Conservation (phyloP, 2,113 vertebrate genomes). For the Phaethon lepturus region DNA sequence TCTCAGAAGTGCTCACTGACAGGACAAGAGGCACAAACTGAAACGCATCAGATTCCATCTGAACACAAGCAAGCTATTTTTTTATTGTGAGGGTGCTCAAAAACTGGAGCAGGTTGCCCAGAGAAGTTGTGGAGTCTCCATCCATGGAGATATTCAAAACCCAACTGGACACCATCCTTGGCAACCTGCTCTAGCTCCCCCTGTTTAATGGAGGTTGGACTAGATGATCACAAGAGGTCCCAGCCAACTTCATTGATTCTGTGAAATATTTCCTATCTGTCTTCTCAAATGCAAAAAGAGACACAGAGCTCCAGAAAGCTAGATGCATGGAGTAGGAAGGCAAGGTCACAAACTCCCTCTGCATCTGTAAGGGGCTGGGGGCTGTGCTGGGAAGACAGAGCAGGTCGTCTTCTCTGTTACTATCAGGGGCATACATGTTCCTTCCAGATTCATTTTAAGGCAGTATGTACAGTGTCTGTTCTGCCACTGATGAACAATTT, state of each 20-base stretch:
- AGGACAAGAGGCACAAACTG: not conserved
- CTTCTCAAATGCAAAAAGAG: not conserved
- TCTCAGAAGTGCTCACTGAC: not conserved
- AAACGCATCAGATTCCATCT: not conserved
- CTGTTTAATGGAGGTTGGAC: not conserved
- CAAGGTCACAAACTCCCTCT: not conserved
- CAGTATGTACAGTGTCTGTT: not conserved
- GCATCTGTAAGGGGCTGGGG: accelerated
- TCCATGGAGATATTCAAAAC: not conserved
- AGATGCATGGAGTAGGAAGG: not conserved
- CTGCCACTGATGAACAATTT: not conserved
- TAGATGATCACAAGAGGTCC: not conserved
- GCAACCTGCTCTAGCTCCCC: not conserved
- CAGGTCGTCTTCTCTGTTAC: not conserved
- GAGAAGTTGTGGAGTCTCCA: not conserved
- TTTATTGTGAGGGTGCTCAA: not conserved
- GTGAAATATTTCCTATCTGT: not conserved
- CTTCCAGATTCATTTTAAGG: not conserved
- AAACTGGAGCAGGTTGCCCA: not conserved
- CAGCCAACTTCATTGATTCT: not conserved
- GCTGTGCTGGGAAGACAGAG: not conserved
- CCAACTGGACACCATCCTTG: not conserved
- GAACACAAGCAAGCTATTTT: not conserved
- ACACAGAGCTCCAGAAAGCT: not conserved
- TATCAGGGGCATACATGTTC: not conserved